A percentile compares a stretch with the other conserved stretches of the same genome.
Conservation (phyloP, 2,113 vertebrate species). For the Saguinus midas region DNA sequence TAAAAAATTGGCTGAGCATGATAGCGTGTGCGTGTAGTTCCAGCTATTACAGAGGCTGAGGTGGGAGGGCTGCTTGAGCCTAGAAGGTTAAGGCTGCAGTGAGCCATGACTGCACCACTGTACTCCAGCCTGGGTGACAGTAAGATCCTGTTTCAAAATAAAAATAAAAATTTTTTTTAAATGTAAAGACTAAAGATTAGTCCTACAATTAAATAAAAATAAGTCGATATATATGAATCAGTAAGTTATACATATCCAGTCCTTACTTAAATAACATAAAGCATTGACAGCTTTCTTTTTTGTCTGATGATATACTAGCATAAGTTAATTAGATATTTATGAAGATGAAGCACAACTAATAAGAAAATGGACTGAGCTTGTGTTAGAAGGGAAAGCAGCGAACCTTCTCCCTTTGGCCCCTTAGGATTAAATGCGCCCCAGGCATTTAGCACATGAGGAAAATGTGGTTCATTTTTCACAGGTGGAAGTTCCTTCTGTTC, state of each 20-base stretch:
- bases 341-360: not conserved
- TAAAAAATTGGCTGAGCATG: no score
- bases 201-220: not conserved
- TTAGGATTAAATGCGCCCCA: slow-evolving; percentile 85
- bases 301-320: not conserved
- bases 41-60: no score
- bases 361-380: not conserved
- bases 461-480: slow-evolving; percentile 84
- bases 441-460: slow-evolving; percentile 84
- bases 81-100: no score
- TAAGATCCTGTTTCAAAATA: not conserved
- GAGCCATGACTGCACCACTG: no score
- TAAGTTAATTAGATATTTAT: not conserved
- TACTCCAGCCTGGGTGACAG: no score
- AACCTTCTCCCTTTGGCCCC: slow-evolving; percentile 87
- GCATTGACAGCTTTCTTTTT: not conserved
- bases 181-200: not conserved
- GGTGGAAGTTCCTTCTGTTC: slow-evolving; percentile 63
- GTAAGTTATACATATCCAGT: not conserved
- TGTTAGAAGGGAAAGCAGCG: not conserved
- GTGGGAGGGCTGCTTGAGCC: no score
- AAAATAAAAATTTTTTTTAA: not conserved
- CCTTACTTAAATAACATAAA: not conserved
- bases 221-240: not conserved
- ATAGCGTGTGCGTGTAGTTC: no score